These are phyloP conservation scores for Sesia bembeciformis DNA, from an alignment of 2,888 invertebrate genomes.

Conservation along the genomic window DNA sequence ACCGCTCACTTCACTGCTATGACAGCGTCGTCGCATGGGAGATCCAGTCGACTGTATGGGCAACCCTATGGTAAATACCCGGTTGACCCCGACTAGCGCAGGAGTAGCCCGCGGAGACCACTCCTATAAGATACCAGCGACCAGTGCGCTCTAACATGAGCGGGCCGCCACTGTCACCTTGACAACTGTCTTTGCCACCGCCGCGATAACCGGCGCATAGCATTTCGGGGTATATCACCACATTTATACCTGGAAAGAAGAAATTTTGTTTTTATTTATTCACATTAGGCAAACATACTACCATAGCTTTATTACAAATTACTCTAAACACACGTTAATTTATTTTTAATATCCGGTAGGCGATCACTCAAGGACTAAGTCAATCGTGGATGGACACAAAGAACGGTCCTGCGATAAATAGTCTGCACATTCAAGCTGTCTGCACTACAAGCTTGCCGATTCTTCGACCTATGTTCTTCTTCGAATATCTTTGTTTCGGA, in stretches of 20 bases:
- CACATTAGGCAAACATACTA: too few species aligned
- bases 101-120: slow-evolving; percentile 95
- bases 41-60: slow-evolving; percentile 96
- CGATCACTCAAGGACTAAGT: too few species aligned
- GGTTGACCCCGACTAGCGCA: slow-evolving; percentile 95
- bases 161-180: slow-evolving; percentile 92
- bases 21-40: slow-evolving; percentile 73
- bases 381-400: too few species aligned
- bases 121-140: slow-evolving; percentile 92
- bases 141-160: slow-evolving; percentile 91
- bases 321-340: too few species aligned
- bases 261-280: too few species aligned
- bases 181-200: slow-evolving; percentile 86
- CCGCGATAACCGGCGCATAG: slow-evolving; percentile 93
- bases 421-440: too few species aligned
- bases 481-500: too few species aligned
- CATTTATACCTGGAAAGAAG: slow-evolving; percentile 79
- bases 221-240: slow-evolving; percentile 96
- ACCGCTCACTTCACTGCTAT: slow-evolving; percentile 21
- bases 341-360: too few species aligned
- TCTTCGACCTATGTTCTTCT: too few species aligned
- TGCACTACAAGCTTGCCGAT: too few species aligned
- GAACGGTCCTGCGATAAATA: too few species aligned
- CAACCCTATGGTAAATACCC: slow-evolving; percentile 94
- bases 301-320: too few species aligned